Conservation (phyloP, 2,797 vertebrate genomes). For the Rousettus madagascariensis region DNA sequence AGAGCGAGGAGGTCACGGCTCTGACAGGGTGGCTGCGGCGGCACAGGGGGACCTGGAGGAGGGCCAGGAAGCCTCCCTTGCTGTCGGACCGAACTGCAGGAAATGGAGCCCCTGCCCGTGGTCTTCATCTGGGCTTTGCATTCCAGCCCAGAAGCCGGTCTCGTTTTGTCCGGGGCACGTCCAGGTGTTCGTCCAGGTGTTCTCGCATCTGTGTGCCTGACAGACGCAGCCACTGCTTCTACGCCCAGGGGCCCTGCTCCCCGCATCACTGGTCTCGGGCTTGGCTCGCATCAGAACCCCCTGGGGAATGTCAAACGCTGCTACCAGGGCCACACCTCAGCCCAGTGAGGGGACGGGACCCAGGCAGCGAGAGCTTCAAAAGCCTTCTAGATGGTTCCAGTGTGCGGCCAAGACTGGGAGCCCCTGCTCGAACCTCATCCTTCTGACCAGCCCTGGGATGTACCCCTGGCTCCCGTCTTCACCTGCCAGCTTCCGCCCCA, state of each 20-base stretch:
- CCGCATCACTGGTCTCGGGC: neutral
- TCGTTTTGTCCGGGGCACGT: neutral
- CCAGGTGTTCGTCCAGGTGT: too few relatives aligned
- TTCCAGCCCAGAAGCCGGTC: neutral
- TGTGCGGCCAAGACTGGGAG: neutral
- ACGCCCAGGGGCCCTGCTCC: neutral
- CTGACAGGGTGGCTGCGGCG: fast-evolving
- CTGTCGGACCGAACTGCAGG: neutral
- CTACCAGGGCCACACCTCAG: neutral
- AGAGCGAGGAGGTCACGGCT: neutral
- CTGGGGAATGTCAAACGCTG: neutral
- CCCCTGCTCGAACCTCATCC: fast-evolving
- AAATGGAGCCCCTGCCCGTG: neutral
- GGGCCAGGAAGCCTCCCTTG: neutral
- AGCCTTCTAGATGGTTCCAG: neutral
- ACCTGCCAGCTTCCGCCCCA: too few relatives aligned
- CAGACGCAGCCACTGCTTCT: neutral
- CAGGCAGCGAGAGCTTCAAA: neutral
- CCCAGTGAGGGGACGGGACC: too few relatives aligned
- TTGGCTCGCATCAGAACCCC: neutral
- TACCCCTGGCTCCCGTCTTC: neutral
- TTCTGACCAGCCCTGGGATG: neutral
- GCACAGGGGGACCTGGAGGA: neutral
- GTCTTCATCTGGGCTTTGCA: neutral
- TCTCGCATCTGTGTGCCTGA: neutral